phyloP scores from a whole-genome alignment of 1,140 invertebrate genomes.

The Drosophila mojavensis region DNA sequence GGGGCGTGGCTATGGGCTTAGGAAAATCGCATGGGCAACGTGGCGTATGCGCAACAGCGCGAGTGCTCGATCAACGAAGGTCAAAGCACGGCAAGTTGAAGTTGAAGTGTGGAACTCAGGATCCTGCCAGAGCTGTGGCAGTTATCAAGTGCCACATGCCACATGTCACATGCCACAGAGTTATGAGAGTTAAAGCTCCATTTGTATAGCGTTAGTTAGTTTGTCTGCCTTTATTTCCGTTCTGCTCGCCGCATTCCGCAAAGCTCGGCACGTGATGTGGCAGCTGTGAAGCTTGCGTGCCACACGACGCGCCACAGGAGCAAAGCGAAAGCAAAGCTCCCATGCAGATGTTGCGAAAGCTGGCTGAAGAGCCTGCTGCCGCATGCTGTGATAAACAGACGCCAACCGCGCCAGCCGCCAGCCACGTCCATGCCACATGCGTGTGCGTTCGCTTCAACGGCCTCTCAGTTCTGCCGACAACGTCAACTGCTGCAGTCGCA shows the following conservation, averaged over 20 bases:
- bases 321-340: constrained; percentile 53
- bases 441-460: constrained; percentile 41
- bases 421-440: constrained; percentile 42
- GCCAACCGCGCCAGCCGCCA: constrained; percentile 30
- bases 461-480: constrained; percentile 68
- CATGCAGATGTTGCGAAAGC: constrained; percentile 60
- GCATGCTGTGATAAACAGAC: constrained; percentile 63
- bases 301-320: constrained; percentile 46
- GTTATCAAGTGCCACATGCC: constrained; percentile 9
- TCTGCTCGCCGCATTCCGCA: constrained; percentile 63
- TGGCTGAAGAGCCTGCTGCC: constrained; percentile 31
- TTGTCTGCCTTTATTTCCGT: not conserved
- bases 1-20: not conserved
- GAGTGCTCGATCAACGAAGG: constrained; percentile 22
- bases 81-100: not conserved
- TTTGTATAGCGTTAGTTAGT: constrained; percentile 36
- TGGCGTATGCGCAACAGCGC: constrained; percentile 41
- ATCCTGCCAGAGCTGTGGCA: not conserved
- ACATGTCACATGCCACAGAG: not conserved
- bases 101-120: not conserved
- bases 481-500: constrained; percentile 74
- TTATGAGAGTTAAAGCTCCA: constrained; percentile 5
- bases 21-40: not conserved
- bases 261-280: constrained; percentile 52
- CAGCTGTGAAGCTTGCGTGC: constrained; percentile 55